These are phyloP conservation scores for Nasonovia ribisnigri DNA, from an alignment of 2,888 invertebrate species.

Conservation along the genomic window DNA sequence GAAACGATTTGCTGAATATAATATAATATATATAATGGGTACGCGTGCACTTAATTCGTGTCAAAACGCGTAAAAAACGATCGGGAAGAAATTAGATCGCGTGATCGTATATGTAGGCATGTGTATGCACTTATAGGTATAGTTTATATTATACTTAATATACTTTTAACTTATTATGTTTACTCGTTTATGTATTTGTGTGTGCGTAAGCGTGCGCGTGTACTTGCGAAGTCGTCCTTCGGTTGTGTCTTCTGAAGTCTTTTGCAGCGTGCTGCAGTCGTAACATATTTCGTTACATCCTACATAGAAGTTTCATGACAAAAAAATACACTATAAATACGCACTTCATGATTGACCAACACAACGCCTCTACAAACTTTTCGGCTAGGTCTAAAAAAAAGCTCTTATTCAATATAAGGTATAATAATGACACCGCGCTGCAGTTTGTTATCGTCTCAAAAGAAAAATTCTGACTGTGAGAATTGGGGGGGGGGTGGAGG, in stretches of 20 bases:
- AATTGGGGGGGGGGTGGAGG: too few relatives aligned
- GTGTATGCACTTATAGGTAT: background rate
- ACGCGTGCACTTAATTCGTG: constrained; percentile 23
- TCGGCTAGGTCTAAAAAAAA: background rate
- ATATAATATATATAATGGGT: background rate
- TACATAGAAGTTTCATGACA: background rate
- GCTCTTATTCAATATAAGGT: background rate
- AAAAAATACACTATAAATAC: background rate
- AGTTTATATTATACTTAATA: background rate
- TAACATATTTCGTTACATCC: background rate
- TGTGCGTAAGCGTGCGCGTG: background rate
- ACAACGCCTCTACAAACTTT: background rate
- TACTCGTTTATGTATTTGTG: background rate
- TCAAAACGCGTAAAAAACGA: constrained; percentile 30
- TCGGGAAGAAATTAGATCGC: constrained; percentile 44
- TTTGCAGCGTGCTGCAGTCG: background rate
- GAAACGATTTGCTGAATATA: constrained; percentile 21
- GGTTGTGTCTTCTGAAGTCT: background rate
- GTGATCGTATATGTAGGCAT: background rate
- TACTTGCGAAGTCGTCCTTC: background rate
- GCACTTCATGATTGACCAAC: background rate
- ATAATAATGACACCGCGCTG: background rate
- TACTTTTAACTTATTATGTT: too few relatives aligned
- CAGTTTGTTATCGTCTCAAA: background rate
- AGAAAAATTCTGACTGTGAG: too few relatives aligned